Base-by-base conservation (phyloP, 2,797 vertebrate species). In the Odontamblyopus rebecca region DNA sequence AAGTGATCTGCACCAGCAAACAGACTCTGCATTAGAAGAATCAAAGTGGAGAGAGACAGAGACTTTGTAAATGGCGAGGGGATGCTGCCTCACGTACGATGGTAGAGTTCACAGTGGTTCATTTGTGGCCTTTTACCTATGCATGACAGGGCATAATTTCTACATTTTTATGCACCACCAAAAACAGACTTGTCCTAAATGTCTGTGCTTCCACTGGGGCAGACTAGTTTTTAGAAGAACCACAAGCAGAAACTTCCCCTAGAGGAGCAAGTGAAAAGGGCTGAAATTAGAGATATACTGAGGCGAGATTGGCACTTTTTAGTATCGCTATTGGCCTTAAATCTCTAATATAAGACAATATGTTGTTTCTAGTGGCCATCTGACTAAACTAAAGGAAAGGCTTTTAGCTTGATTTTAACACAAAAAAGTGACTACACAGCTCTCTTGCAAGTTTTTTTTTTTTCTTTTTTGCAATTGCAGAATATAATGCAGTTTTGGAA, bases 51-150 rank as follows among this genome's bases (percentile, higher is more conserved):
- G 32, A 68, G 19, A 29, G 38, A 26, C 32, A 5, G 19, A 65
- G 41, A 48, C 30, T 68, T 35, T 57, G 54, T 41, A 57, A 68
- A 68, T 41, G 64, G 30, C 50, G 38, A 32, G 26, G 26, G 57
- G 62, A 67, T 35, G n/a, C 54, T 12, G 59, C 48, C 62, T 41
- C 64, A 56, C 62, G 63, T 13, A 27, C 41, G n/a, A 65, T 3
- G 12, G 23, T 26, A 65, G 63, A 65, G 63, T 65, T 48, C 63
- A 48, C 38, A n/a, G 29, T 27, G 73, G 51, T 79, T 68, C 57
- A 63, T 75, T 86, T 76, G 50, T 74, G 69, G 23, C 65, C 54
- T 70, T 65, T 57, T 67, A 75, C 72, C 48, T 79, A 38, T 69
- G 70, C 72, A 73, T 68, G 73, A 72, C 51, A 1, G 60, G 65